Conservation (phyloP, 1,140 invertebrate species). For the Bombus polaris region DNA sequence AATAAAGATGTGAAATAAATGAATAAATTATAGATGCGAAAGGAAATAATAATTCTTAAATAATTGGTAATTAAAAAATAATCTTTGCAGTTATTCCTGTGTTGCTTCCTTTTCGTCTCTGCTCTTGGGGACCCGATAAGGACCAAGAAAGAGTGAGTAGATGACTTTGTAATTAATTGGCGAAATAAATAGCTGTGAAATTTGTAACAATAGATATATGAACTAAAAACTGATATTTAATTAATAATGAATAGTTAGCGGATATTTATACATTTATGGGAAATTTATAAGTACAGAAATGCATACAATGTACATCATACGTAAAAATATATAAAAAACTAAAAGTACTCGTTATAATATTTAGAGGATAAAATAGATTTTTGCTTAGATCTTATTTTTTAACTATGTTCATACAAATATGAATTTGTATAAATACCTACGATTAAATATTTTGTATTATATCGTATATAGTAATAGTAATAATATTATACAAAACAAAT, state of each 20-base stretch:
- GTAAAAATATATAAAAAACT: too few relatives aligned
- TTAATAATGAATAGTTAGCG: too few relatives aligned
- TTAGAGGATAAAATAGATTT: too few relatives aligned
- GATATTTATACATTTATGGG: neutral
- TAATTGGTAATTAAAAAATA: constrained; percentile 5
- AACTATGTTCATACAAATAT: neutral
- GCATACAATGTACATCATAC: neutral
- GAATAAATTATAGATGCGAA: neutral
- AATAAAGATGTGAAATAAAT: neutral
- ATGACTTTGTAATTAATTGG: neutral
- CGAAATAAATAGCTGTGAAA: neutral
- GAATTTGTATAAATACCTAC: neutral
- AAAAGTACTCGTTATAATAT: too few relatives aligned
- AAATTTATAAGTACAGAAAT: too few relatives aligned
- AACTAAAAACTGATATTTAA: neutral
- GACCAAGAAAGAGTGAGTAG: constrained; percentile 79
- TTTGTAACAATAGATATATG: neutral
- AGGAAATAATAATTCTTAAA: constrained; percentile 20
- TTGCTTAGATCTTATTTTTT: too few relatives aligned
- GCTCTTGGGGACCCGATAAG: constrained; percentile 77
- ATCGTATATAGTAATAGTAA: neutral
- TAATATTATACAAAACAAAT: neutral
- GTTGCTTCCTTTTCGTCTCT: constrained; percentile 76
- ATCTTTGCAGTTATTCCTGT: constrained; percentile 79
- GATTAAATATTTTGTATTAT: neutral